Evolutionary conservation across 2,797 vertebrate genomes (phyloP), one percentile per base, ranked within the genome.

Genomic region (Mormyrops attenuatus): DNA sequence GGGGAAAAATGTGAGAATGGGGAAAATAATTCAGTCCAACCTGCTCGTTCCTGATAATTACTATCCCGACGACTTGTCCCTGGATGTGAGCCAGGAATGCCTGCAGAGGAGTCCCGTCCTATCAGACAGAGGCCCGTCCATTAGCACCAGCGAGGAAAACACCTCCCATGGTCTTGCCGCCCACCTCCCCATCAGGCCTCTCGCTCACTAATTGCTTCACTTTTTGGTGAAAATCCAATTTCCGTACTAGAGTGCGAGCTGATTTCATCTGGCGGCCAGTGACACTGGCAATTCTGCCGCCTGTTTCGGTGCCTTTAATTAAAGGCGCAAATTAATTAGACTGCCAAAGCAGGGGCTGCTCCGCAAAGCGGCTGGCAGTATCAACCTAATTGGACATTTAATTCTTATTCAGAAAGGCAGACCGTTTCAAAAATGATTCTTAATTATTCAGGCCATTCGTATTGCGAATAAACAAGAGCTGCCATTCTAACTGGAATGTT

Each of bases 31-130:
- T 26, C 2, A 60, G 15, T 77, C 38, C 11, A 85, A 99, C 98
- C 97, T 96, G 95, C 95, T 99, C 98, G 26, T 98, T 95, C 94
- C 94, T 96, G 92, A 97, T 92, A 90, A 99, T 92, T 84, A 97
- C 91, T 17, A 97, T 50, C 5, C 97, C 98, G 47, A 97, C 96
- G 0, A 98, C 92, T 92, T 96, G 95, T 50, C 92, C 47, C 20
- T 95, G 90, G 91, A 96, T 96, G 93, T 97, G 94, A 17, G 95
- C 96, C 89, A 99, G 92, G 26, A 98, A 98, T 82, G 95, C 96
- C 92, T 97, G 95, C 50, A 98, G 88, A 8, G 92, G 92, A 9
- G 93, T 96, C 20, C 96, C 96, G 1, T 95, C 95, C 98, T 99
- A 92, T 85, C 91, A 89, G 50, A 91, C 30, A 88, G 41, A 57